Base-by-base conservation (phyloP, 2,888 invertebrate species). In the Sarcophaga rosellei region DNA sequence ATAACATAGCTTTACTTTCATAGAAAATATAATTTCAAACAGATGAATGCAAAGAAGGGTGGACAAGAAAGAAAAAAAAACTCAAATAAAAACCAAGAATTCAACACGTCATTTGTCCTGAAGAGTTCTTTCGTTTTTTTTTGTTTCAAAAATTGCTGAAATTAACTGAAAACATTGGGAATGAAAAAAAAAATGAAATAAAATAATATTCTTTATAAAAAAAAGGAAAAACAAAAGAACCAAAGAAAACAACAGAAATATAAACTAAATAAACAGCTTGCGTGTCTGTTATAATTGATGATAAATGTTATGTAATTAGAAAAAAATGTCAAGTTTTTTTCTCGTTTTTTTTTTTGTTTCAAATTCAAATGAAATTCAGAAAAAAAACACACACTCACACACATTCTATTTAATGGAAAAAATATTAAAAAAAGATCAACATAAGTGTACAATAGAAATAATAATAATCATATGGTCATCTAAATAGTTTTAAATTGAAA, bases 261-360 rank as follows among this genome's bases (percentile, higher is more conserved):
- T 73, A 68, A 73, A 75, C 65, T n/a, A 74, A 70, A 70, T 78
- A 81, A 81, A 81, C 69, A 86, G 80, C 81, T 84, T 86, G 86
- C 86, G 86, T 86, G 86, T 84, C 86, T 89, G 90, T 89, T 90
- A 92, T 91, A 91, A 91, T 91, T 91, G 91, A 90, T 92, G 92
- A 91, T 91, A 92, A 91, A 91, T 92, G 91, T 92, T 91, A 89
- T 91, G 90, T 90, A 91, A 91, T 92, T 92, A 91, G 91, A 91
- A 89, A 91, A 91, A 89, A 89, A 90, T 89, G 88, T 88, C 87
- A 86, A 88, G 86, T 79, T 80, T 81, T 74, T 83, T 73, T 23
- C 44, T 61, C 53, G 0, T 4, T 12, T 53, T 15, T 11, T 53
- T 53, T 53, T 15, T 17, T 53, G 17, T 17, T 12, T 17, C 53